Percentiles rank a stretch among this genome's conserved stretches.
Evolutionary conservation across 2,888 invertebrate species (phyloP).

Genomic region (Argyresthia goedartella): DNA sequence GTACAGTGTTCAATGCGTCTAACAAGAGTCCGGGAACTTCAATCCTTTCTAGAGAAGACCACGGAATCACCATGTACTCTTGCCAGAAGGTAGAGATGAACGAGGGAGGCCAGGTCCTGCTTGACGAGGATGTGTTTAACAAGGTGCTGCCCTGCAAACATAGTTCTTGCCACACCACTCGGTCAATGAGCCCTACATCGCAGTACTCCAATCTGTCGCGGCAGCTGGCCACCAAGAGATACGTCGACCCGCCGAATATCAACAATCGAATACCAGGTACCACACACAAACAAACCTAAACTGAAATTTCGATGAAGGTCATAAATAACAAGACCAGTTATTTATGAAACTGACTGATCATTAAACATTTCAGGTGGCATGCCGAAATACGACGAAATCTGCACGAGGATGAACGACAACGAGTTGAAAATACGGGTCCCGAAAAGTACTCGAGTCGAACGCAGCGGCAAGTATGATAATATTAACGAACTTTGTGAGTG

Average conservation of each 20-base stretch:
- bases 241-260: neutral
- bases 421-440: conserved; percentile 60
- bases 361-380: conserved; percentile 32
- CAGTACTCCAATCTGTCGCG: neutral
- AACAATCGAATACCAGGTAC: conserved; percentile 15
- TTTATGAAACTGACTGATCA: no score
- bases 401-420: conserved; percentile 56
- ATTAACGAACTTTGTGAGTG: conserved; percentile 54
- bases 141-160: conserved; percentile 24
- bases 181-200: neutral
- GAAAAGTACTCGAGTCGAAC: conserved; percentile 45
- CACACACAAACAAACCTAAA: no score
- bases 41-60: conserved; percentile 42
- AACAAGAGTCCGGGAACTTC: conserved; percentile 41
- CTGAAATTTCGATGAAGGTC: no score
- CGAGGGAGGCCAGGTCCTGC: conserved; percentile 49
- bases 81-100: conserved; percentile 64
- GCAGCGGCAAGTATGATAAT: conserved; percentile 44
- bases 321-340: no score
- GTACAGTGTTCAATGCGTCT: conserved; percentile 47
- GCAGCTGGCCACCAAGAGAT: neutral
- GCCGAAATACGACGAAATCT: conserved; percentile 52
- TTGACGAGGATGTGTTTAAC: conserved; percentile 45
- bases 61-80: conserved; percentile 57
- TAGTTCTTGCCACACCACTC: neutral